phyloP scores from a whole-genome alignment of 2,797 vertebrate genomes.

The Monodelphis domestica region DNA sequence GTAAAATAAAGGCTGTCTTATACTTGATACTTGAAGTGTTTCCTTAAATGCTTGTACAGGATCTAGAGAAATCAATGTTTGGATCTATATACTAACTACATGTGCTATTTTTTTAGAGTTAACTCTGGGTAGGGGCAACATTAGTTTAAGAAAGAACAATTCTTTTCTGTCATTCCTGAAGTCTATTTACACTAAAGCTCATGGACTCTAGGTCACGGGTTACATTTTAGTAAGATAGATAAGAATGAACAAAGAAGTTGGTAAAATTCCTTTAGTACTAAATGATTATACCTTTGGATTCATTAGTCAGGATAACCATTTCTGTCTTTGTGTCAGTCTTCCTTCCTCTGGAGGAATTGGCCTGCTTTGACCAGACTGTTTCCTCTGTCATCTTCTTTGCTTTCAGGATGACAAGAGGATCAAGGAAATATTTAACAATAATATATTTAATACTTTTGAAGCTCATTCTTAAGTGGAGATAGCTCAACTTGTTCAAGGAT shows the following conservation, averaged over 20 bases:
- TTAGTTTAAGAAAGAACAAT: background rate
- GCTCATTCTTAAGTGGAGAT: background rate
- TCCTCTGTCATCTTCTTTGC: background rate
- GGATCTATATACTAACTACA: background rate
- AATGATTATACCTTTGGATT: background rate
- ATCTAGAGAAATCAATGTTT: background rate
- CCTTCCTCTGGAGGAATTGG: background rate
- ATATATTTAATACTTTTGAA: background rate
- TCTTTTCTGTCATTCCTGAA: background rate
- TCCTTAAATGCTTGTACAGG: background rate
- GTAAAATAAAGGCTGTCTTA: background rate
- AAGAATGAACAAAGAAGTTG: background rate
- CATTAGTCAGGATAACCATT: background rate
- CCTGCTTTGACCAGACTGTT: background rate
- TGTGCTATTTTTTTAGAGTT: background rate
- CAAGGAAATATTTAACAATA: background rate
- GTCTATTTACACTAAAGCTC: background rate
- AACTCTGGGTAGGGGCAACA: background rate
- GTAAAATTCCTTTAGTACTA: background rate
- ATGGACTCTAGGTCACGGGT: background rate
- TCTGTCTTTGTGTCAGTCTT: background rate
- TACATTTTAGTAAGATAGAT: background rate
- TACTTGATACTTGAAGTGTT: background rate
- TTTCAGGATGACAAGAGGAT: background rate
- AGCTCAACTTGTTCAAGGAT: background rate